A percentile compares a stretch with the other conserved stretches of the same genome.
These are phyloP conservation scores for Leptopterna dolabrata DNA, from an alignment of 2,888 invertebrate genomes.

Conservation along the genomic window DNA sequence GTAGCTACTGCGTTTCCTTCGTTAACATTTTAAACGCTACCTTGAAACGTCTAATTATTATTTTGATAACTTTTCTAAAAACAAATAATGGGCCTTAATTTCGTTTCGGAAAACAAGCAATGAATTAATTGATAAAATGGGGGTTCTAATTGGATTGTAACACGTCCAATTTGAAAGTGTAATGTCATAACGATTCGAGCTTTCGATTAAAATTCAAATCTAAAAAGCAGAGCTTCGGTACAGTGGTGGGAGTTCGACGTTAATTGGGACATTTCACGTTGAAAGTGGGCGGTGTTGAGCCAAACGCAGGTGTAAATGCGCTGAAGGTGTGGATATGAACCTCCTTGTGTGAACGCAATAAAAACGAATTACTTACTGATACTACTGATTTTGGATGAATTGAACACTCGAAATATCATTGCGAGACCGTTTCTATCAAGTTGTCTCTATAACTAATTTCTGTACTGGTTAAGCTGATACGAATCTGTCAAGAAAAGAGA, in stretches of 20 bases:
- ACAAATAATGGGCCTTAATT: not conserved
- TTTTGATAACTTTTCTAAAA: not conserved
- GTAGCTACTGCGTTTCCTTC: not conserved
- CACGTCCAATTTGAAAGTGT: conserved; percentile 40
- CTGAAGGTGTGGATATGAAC: too few relatives aligned
- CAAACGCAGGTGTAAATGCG: not conserved
- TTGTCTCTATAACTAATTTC: too few relatives aligned
- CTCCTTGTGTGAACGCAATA: too few relatives aligned
- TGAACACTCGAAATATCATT: too few relatives aligned
- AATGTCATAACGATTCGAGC: conserved; percentile 22
- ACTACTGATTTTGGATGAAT: too few relatives aligned
- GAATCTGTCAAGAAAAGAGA: too few relatives aligned
- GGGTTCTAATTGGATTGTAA: conserved; percentile 35
- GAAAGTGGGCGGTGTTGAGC: not conserved
- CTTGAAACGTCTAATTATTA: not conserved
- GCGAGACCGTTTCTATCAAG: too few relatives aligned
- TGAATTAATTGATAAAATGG: conserved; percentile 22
- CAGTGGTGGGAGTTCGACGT: not conserved
- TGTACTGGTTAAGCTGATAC: too few relatives aligned
- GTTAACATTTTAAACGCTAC: not conserved
- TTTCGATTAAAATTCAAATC: conserved; percentile 38
- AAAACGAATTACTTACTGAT: too few relatives aligned
- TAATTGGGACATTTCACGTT: not conserved
- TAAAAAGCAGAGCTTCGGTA: not conserved
- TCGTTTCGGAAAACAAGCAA: conserved; percentile 26